These are phyloP conservation scores for Polymixis flavicincta DNA, from an alignment of 2,888 invertebrate genomes.

Conservation along the genomic window DNA sequence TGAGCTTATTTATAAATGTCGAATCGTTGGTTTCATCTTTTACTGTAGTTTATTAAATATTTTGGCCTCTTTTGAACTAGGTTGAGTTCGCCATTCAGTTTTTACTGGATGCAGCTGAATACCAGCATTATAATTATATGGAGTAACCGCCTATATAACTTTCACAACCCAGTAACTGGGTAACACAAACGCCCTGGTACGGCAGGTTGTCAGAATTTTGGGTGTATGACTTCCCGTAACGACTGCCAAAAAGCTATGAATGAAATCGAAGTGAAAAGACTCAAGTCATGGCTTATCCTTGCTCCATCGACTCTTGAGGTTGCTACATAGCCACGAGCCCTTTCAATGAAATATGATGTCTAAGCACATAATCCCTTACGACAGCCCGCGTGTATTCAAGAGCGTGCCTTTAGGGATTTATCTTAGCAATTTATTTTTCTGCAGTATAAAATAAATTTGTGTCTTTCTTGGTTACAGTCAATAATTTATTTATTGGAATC, in stretches of 20 bases:
- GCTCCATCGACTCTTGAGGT: neutral
- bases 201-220: neutral
- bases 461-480: slow-evolving; percentile 7
- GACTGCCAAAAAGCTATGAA: neutral
- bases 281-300: slow-evolving; percentile 2
- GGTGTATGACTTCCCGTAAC: too few relatives aligned
- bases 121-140: neutral
- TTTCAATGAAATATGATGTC: slow-evolving; percentile 45
- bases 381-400: slow-evolving; percentile 12
- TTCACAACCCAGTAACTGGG: neutral
- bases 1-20: too few relatives aligned
- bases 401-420: slow-evolving; percentile 36
- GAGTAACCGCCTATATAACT: neutral
- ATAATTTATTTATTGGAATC: slow-evolving; percentile 25
- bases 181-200: neutral
- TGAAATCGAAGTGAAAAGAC: neutral
- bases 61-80: neutral
- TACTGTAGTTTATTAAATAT: too few relatives aligned
- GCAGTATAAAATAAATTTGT: slow-evolving; percentile 13
- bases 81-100: too few relatives aligned
- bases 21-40: too few relatives aligned
- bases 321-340: neutral
- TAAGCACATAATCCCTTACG: slow-evolving; percentile 34
- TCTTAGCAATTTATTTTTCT: slow-evolving; percentile 45
- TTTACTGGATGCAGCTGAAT: neutral